Base-by-base conservation (phyloP, 2,888 invertebrate genomes). In the Nowickia ferox region DNA sequence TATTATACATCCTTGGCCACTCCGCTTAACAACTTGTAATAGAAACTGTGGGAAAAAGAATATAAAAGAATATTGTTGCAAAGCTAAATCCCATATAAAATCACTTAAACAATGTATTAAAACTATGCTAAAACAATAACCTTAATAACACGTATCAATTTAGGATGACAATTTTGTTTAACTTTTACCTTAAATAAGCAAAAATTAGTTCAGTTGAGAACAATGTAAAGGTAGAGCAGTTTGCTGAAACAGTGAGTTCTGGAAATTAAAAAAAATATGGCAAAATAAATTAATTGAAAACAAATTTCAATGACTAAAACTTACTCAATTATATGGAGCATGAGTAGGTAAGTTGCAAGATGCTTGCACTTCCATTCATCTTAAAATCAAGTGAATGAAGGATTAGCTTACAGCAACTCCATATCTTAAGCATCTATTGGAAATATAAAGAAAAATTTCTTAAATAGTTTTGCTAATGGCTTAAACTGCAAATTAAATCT, bases 111-210 rank as follows among this genome's bases (percentile, higher is more conserved):
- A 79, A 63, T 71, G 57, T 78, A 86, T 86, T 82, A 79, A 79
- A 82, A 86, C 76, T 82, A 42, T 46, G 76, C 65, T 71, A 83
- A 77, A 83, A 71, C 86, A 86, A 83, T 86, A 86, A 83, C 86
- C 74, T 59, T 61, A 86, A 86, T 83, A 86, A 66, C 86, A 86
- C 83, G 86, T 86, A 83, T 86, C 83, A 86, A 86, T 86, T 83
- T 80, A 72, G 75, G 66, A 66, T 83, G 83, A 79, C 83, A 86
- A 66, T 83, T 79, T 86, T 83, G 53, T 69, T 72, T 76, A 46
- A 40, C 61, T 79, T 59, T 61, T 81, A 66, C 59, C 68, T 61
- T 53, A 72, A 81, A 83, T 51, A 44, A 65, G 13, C 2, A 30
- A 74, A 81, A 61, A 61, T 68, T 75, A 71, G 44, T 61, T 42